Percentiles rank a stretch among this genome's conserved stretches.
These are phyloP conservation scores for Sisyra terminalis DNA, from an alignment of 2,888 invertebrate genomes.

Conservation along the genomic window DNA sequence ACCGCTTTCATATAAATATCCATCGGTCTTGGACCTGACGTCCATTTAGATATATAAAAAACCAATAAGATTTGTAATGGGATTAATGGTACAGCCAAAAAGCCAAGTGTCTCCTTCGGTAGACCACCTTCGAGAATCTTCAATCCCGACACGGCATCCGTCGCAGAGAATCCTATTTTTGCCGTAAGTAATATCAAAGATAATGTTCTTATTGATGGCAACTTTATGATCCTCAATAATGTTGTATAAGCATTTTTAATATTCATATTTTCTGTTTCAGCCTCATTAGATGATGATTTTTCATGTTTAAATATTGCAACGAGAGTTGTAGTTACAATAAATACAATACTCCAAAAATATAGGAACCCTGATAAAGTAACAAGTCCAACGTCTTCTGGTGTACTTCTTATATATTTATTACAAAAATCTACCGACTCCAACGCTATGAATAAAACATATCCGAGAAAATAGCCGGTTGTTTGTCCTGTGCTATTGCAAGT, in stretches of 20 bases:
- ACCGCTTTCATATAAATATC: conserved; percentile 77
- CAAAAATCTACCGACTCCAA: conserved; percentile 93
- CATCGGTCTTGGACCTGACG: conserved; percentile 73
- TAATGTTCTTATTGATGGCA: conserved; percentile 66
- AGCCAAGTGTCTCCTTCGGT: conserved; percentile 83
- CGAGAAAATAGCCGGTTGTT: conserved; percentile 92
- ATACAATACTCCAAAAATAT: conserved; percentile 88
- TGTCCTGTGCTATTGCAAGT: conserved; percentile 99
- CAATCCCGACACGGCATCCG: conserved; percentile 85
- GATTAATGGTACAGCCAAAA: conserved; percentile 84
- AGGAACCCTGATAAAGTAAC: conserved; percentile 54
- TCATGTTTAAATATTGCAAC: conserved; percentile 83
- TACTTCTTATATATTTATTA: conserved; percentile 71
- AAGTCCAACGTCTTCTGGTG: conserved; percentile 44
- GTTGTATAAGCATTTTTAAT: conserved; percentile 64
- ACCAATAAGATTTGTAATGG: conserved; percentile 86
- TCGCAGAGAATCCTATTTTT: conserved; percentile 92
- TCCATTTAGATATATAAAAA: conserved; percentile 50
- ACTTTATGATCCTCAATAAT: conserved; percentile 63
- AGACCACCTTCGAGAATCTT: conserved; percentile 94
- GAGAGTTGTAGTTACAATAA: conserved; percentile 76
- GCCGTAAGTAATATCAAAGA: conserved; percentile 72
- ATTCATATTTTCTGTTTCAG: conserved; percentile 27
- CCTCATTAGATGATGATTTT: conserved; percentile 27
- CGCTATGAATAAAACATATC: conserved; percentile 91